Conservation (phyloP, 2,797 vertebrate species). For the Micrastur ruficollis region DNA sequence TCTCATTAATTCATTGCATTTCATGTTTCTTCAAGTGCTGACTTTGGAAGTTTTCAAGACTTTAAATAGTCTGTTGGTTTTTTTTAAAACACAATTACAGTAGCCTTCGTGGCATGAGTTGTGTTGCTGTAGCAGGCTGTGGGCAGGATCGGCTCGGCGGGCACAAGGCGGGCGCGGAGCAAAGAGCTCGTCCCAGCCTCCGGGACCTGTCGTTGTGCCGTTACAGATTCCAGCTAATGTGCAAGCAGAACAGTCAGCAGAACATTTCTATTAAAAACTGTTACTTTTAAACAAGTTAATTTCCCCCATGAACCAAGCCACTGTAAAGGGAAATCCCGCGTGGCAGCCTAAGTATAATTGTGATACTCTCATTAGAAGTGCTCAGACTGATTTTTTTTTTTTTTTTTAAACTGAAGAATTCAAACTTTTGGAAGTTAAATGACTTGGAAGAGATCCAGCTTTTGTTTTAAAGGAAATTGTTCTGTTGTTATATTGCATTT, state of each 20-base stretch:
- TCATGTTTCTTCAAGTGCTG: constrained; percentile 16
- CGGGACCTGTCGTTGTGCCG: neutral
- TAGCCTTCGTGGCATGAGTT: neutral
- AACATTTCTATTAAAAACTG: constrained; percentile 2
- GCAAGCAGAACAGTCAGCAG: constrained; percentile 6
- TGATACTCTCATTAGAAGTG: neutral
- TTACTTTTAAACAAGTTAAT: constrained; percentile 48
- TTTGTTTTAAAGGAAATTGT: constrained; percentile 11
- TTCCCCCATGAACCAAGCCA: constrained; percentile 13
- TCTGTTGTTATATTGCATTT: neutral
- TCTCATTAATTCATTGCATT: constrained; percentile 42
- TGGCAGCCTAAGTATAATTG: neutral
- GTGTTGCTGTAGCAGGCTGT: neutral
- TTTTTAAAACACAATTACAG: neutral
- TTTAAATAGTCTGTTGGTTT: neutral
- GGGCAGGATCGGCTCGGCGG: rapidly evolving
- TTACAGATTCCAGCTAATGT: neutral
- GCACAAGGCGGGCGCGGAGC: rapidly evolving
- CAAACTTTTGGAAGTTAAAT: constrained; percentile 1
- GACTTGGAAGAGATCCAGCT: constrained; percentile 1
- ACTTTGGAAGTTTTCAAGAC: constrained; percentile 6
- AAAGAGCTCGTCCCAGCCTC: neutral
- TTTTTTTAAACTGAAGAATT: neutral
- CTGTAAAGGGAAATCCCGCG: neutral
- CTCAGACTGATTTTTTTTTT: neutral